Percentiles rank a stretch among this genome's conserved stretches.
Conservation (phyloP, 1,140 invertebrate species). For the Caenorhabditis tropicalis region DNA sequence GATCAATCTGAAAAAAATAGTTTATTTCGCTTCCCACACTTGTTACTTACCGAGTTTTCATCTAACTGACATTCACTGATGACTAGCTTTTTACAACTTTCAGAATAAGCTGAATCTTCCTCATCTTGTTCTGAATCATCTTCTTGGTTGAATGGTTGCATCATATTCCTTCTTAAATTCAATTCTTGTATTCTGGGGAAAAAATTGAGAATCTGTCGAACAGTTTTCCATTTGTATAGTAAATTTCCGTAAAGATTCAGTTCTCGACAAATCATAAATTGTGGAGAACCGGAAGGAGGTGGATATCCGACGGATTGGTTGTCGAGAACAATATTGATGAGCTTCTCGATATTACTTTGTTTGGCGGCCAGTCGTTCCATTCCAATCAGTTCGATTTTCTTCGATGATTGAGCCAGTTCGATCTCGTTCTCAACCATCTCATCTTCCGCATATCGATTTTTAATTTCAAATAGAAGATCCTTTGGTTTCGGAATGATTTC, state of each 20-base stretch:
- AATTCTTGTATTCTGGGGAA: conserved; percentile 49
- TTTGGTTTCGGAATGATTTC: conserved; percentile 29
- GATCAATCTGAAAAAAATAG: conserved; percentile 17
- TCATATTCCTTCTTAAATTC: conserved; percentile 48
- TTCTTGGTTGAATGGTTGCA: conserved; percentile 37
- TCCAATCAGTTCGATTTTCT: conserved; percentile 50
- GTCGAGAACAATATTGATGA: conserved; percentile 50
- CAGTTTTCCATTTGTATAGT: conserved; percentile 50
- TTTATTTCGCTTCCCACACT: background rate
- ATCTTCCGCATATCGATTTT: conserved; percentile 14
- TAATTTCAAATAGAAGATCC: conserved; percentile 47
- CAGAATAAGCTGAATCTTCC: background rate
- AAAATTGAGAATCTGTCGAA: conserved; percentile 36
- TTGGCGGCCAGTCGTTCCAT: conserved; percentile 27
- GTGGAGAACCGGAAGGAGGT: background rate
- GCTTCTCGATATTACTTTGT: conserved; percentile 44
- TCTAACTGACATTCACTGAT: background rate
- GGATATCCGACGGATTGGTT: conserved; percentile 43
- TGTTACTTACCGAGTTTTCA: background rate
- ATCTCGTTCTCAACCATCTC: background rate
- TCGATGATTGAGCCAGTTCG: background rate
- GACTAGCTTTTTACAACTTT: background rate
- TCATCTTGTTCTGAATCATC: background rate
- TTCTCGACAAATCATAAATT: conserved; percentile 49
- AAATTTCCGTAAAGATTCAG: conserved; percentile 56